Percentiles rank a stretch among this genome's conserved stretches.
These are phyloP conservation scores for Caloenas nicobarica DNA, from an alignment of 2,113 vertebrate species.

Conservation along the genomic window DNA sequence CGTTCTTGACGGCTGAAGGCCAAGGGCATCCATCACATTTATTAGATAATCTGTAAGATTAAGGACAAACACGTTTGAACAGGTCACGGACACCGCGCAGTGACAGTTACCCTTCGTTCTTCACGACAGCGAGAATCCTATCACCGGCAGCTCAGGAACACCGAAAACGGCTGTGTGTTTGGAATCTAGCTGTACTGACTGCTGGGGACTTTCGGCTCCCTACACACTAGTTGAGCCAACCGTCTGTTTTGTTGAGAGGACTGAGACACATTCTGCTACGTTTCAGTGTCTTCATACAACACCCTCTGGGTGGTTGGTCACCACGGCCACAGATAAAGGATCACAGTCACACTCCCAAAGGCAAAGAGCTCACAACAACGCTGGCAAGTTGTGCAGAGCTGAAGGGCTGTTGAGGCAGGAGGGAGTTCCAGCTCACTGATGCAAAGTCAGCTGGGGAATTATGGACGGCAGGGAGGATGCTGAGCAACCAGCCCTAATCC, in stretches of 20 bases:
- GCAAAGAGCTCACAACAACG: not conserved
- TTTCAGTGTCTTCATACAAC: not conserved
- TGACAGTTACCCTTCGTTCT: fast-evolving
- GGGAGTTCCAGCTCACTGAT: not conserved
- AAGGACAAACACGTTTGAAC: not conserved
- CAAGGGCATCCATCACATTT: constrained; percentile 97
- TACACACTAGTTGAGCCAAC: not conserved
- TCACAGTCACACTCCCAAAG: not conserved
- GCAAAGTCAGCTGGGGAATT: not conserved
- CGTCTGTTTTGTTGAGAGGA: not conserved
- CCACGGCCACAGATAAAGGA: not conserved
- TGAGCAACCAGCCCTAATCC: not conserved
- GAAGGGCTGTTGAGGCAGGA: not conserved
- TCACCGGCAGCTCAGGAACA: not conserved
- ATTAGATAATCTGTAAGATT: constrained; percentile 87
- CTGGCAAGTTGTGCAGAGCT: not conserved
- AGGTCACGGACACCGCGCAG: not conserved
- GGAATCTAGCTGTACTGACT: not conserved
- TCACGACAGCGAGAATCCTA: not conserved
- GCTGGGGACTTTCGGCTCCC: fast-evolving
- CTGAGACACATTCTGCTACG: not conserved
- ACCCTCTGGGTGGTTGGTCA: not conserved
- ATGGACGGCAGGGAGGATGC: not conserved
- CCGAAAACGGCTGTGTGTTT: not conserved
- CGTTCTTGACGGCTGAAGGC: constrained; percentile 87